A percentile compares a stretch with the other conserved stretches of the same genome.
These are phyloP conservation scores for Bemisia tabaci DNA, from an alignment of 1,140 invertebrate genomes.

Conservation along the genomic window DNA sequence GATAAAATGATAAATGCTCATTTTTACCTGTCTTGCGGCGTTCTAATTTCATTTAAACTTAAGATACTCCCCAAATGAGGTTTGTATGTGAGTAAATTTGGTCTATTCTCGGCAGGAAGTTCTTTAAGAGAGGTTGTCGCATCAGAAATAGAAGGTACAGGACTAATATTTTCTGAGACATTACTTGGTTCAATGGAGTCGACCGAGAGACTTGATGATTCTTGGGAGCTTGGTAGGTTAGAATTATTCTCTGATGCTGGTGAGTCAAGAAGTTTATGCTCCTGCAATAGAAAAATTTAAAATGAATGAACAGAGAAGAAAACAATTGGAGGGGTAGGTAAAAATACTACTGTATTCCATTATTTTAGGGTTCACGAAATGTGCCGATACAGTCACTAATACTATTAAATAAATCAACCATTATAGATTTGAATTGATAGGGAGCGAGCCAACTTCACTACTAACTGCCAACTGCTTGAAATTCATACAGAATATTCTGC, in stretches of 20 bases:
- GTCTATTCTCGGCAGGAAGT: slow-evolving; percentile 11
- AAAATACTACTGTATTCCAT: no score
- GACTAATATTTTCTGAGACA: slow-evolving; percentile 1
- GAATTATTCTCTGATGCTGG: slow-evolving; percentile 1
- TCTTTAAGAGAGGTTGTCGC: not conserved
- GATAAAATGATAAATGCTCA: not conserved
- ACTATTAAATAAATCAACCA: no score
- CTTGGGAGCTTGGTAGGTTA: slow-evolving; percentile 6
- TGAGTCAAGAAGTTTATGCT: not conserved
- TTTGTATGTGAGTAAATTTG: slow-evolving; percentile 39
- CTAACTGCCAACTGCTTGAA: no score
- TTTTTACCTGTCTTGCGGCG: slow-evolving; percentile 38
- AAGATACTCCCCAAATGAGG: slow-evolving; percentile 43
- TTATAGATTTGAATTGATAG: no score
- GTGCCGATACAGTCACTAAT: no score
- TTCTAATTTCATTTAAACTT: slow-evolving; percentile 37
- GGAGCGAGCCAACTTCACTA: no score
- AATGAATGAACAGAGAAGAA: no score
- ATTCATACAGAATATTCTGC: no score
- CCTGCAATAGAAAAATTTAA: not conserved
- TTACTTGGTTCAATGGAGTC: not conserved
- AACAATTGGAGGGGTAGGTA: no score
- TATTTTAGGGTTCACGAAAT: no score
- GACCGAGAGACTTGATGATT: slow-evolving; percentile 5
- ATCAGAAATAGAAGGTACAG: not conserved